These are phyloP conservation scores for Dorcus parallelipipedus DNA, from an alignment of 2,888 invertebrate species.

Conservation along the genomic window DNA sequence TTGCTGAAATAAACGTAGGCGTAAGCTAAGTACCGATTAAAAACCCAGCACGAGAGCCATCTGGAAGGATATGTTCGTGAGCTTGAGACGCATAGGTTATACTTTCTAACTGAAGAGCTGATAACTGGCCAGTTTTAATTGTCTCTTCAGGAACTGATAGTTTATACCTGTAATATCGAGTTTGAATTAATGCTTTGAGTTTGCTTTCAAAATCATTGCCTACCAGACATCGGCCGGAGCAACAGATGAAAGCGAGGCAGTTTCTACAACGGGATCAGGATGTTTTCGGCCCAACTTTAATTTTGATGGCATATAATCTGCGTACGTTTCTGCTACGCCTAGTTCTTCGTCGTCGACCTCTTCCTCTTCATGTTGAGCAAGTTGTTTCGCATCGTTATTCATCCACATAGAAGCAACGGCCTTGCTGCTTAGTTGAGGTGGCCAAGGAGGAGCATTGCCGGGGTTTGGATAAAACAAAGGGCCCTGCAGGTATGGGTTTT, in stretches of 20 bases:
- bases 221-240: slow-evolving; percentile 87
- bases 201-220: neutral
- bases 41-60: slow-evolving; percentile 90
- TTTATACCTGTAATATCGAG: slow-evolving; percentile 55
- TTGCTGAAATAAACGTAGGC: neutral
- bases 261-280: slow-evolving; percentile 98
- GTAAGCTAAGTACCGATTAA: slow-evolving; percentile 66
- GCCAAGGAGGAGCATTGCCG: slow-evolving; percentile 36
- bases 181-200: neutral
- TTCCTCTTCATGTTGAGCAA: slow-evolving; percentile 41
- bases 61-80: slow-evolving; percentile 86
- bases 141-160: slow-evolving; percentile 80
- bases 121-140: slow-evolving; percentile 80
- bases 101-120: slow-evolving; percentile 95
- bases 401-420: slow-evolving; percentile 61
- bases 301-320: slow-evolving; percentile 97
- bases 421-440: slow-evolving; percentile 50
- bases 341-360: slow-evolving; percentile 90
- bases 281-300: slow-evolving; percentile 91
- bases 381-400: slow-evolving; percentile 45
- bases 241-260: slow-evolving; percentile 93
- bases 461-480: slow-evolving; percentile 40
- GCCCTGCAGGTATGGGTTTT: slow-evolving; percentile 45
- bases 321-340: slow-evolving; percentile 97
- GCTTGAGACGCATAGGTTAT: slow-evolving; percentile 97